These are phyloP conservation scores for Homalodisca vitripennis DNA, from an alignment of 1,140 invertebrate species.

Conservation along the genomic window DNA sequence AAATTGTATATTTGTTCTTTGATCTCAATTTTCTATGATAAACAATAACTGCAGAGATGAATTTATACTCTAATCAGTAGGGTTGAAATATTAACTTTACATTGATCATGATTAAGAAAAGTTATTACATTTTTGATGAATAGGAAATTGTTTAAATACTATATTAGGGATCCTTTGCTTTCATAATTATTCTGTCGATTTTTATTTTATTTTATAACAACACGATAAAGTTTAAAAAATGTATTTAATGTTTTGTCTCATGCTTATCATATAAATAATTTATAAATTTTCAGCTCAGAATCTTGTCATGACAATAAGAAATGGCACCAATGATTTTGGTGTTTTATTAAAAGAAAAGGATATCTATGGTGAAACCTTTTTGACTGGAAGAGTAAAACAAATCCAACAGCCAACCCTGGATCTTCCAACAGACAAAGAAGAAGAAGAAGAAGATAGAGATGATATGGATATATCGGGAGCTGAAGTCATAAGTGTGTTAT, in stretches of 20 bases:
- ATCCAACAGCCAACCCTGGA: background rate
- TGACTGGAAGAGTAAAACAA: background rate
- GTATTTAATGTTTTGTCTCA: background rate
- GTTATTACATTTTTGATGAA: too few species aligned
- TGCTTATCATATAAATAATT: background rate
- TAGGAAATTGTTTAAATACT: too few species aligned
- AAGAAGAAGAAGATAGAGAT: slow-evolving; percentile 5
- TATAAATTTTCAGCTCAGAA: background rate
- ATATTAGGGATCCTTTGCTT: too few species aligned
- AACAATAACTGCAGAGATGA: too few species aligned
- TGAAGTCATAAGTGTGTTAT: background rate
- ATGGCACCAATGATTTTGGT: slow-evolving; percentile 1
- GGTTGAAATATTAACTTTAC: too few species aligned
- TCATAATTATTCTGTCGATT: too few species aligned
- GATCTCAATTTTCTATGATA: too few species aligned
- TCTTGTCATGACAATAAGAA: slow-evolving; percentile 7
- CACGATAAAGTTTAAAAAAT: too few species aligned
- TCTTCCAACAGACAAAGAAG: background rate
- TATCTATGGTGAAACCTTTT: background rate
- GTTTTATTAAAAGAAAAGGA: background rate
- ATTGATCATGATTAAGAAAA: too few species aligned
- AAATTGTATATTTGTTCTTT: too few species aligned
- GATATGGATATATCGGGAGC: background rate
- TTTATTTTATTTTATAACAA: too few species aligned
- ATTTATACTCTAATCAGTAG: too few species aligned